phyloP scores from a whole-genome alignment of 2,113 vertebrate genomes.

The Ellobius talpinus region DNA sequence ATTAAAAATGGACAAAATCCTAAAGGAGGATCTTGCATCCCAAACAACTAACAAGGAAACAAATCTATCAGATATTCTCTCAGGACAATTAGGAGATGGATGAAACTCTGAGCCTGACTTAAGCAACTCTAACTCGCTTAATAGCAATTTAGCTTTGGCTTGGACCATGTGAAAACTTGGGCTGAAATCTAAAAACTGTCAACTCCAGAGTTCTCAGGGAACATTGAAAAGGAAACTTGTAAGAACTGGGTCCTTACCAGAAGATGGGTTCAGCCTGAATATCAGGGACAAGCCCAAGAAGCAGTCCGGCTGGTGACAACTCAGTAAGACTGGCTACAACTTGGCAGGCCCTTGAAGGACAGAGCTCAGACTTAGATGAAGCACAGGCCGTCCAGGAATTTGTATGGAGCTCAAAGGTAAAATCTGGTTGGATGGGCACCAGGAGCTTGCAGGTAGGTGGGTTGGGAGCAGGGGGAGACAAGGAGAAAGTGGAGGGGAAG shows the following conservation, averaged over 20 bases:
- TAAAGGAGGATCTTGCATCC: conserved; percentile 6
- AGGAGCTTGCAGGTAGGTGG: background rate
- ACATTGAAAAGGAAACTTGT: background rate
- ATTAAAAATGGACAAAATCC: conserved; percentile 18
- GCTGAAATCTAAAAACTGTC: background rate
- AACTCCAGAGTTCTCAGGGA: background rate
- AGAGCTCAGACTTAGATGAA: background rate
- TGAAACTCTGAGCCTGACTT: background rate
- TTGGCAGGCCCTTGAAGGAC: background rate
- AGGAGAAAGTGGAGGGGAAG: background rate
- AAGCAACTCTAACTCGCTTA: background rate
- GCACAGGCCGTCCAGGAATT: background rate
- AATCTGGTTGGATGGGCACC: background rate
- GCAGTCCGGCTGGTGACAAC: background rate
- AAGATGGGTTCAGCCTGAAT: background rate
- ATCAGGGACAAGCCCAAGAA: background rate
- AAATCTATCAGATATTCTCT: background rate
- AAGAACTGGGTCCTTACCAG: background rate
- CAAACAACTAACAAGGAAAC: conserved; percentile 13
- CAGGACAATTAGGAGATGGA: conserved; percentile 33
- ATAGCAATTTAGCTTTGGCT: background rate
- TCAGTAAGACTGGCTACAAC: background rate
- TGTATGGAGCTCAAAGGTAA: background rate
- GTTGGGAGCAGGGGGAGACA: background rate
- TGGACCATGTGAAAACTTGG: background rate